Conservation (phyloP, 2,113 vertebrate genomes). For the Acinonyx jubatus region DNA sequence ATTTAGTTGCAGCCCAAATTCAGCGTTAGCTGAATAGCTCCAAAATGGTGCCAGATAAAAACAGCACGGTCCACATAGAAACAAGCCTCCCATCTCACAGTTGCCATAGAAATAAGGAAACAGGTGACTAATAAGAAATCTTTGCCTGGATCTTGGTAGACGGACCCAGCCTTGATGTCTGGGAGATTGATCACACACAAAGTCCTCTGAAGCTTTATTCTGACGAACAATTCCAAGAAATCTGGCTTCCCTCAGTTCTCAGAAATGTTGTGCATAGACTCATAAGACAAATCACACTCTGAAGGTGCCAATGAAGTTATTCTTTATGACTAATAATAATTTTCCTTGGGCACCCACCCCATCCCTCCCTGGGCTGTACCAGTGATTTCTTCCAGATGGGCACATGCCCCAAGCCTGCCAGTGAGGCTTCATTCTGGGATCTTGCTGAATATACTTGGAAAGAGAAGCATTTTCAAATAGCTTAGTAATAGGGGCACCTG, state of each 20-base stretch:
- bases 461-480: background rate
- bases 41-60: constrained; percentile 30
- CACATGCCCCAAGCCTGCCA: no score
- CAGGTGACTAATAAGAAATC: constrained; percentile 41
- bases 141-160: background rate
- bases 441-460: background rate
- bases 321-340: background rate
- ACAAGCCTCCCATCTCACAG: constrained; percentile 9
- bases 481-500: no score
- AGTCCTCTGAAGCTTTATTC: background rate
- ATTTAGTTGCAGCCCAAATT: background rate
- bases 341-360: background rate
- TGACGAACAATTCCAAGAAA: background rate
- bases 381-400: background rate
- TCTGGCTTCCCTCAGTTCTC: background rate
- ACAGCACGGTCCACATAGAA: constrained; percentile 51
- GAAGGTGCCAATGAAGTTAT: background rate
- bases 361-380: background rate
- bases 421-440: background rate
- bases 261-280: background rate
- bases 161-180: background rate
- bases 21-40: background rate
- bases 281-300: background rate
- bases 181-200: background rate
- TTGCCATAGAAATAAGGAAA: constrained; percentile 65